Percentiles rank a stretch among this genome's conserved stretches.
phyloP scores from a whole-genome alignment of 2,113 vertebrate genomes.

The Cygnus buccinator region DNA sequence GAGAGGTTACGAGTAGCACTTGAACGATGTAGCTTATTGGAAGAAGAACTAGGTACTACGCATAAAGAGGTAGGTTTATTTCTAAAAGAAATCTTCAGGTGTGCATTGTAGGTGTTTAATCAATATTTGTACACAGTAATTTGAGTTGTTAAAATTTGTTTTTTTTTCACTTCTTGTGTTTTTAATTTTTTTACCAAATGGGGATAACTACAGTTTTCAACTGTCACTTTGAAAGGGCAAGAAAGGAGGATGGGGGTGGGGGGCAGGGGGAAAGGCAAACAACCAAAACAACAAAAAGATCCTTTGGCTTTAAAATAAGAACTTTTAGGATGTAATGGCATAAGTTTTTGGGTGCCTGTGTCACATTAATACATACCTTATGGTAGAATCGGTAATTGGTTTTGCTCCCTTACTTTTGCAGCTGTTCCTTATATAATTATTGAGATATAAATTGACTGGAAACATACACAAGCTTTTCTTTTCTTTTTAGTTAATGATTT shows the following conservation, averaged over 20 bases:
- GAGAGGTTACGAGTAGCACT: constrained; percentile 93
- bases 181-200: background rate
- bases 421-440: background rate
- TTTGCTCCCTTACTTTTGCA: constrained; percentile 16
- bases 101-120: background rate
- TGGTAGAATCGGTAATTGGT: background rate
- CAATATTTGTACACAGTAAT: background rate
- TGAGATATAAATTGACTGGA: constrained; percentile 7
- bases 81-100: background rate
- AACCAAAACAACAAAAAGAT: background rate
- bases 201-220: background rate
- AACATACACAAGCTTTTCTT: constrained; percentile 28
- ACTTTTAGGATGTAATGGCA: background rate
- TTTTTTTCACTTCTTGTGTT: background rate
- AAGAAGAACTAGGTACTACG: constrained; percentile 90
- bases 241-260: no score
- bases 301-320: background rate
- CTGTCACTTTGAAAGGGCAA: background rate
- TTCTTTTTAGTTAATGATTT: constrained; percentile 83
- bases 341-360: background rate
- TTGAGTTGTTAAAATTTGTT: background rate
- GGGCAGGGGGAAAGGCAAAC: background rate
- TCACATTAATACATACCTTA: background rate
- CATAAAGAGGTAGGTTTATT: constrained; percentile 90
- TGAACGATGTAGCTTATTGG: constrained; percentile 92